Percentiles rank a stretch among this genome's conserved stretches.
phyloP scores from a whole-genome alignment of 2,888 invertebrate genomes.

The Noctuana brunneofusca region DNA sequence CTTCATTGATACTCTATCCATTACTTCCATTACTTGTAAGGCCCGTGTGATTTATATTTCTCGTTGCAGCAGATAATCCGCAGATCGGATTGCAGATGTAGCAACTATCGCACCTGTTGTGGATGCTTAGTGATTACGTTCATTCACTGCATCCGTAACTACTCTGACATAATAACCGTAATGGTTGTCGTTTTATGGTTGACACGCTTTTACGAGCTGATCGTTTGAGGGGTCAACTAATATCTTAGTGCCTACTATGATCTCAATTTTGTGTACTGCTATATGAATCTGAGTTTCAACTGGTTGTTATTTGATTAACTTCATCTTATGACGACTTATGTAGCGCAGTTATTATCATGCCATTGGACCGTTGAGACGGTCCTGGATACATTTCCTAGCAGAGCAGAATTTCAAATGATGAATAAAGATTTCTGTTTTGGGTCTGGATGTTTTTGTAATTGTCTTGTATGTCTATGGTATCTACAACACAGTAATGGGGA shows the following conservation, averaged over 20 bases:
- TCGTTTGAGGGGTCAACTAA: background rate
- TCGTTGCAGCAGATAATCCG: slow-evolving; percentile 16
- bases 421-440: no score
- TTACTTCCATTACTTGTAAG: no score
- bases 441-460: no score
- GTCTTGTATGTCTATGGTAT: no score
- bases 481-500: no score
- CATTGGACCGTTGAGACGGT: no score
- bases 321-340: no score
- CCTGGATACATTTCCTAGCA: no score
- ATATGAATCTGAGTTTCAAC: no score
- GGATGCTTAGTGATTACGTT: slow-evolving; percentile 23
- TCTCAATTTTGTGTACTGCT: background rate
- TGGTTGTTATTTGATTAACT: no score
- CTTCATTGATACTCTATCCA: background rate
- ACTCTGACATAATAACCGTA: slow-evolving; percentile 5
- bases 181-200: slow-evolving; percentile 6
- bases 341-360: no score
- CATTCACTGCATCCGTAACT: slow-evolving; percentile 27
- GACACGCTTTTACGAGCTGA: slow-evolving; percentile 1
- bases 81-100: slow-evolving; percentile 20
- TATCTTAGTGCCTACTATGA: background rate
- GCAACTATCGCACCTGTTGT: slow-evolving; percentile 12
- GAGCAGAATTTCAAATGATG: no score
- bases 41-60: slow-evolving; percentile 7